Conservation (phyloP, 2,797 vertebrate species). For the Anabas testudineus region DNA sequence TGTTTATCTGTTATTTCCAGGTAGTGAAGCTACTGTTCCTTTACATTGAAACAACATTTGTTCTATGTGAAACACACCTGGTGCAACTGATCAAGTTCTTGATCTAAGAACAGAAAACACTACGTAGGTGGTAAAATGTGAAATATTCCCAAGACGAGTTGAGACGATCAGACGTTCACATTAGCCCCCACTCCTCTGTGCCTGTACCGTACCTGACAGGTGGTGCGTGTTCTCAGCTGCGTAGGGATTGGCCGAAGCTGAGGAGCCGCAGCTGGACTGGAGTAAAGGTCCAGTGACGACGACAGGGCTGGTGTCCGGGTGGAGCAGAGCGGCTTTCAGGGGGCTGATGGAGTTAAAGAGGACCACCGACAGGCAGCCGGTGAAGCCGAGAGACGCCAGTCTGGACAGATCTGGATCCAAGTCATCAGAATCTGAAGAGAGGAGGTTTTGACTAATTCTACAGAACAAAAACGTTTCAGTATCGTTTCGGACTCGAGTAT, state of each 20-base stretch:
- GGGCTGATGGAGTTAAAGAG: slow-evolving; percentile 91
- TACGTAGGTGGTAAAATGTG: too few species aligned
- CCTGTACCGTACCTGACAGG: slow-evolving; percentile 86
- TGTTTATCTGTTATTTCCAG: too few species aligned
- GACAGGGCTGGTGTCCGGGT: slow-evolving; percentile 82
- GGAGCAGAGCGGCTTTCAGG: slow-evolving; percentile 90
- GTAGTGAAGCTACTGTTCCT: too few species aligned
- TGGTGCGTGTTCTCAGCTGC: slow-evolving; percentile 90
- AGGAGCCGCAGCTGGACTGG: slow-evolving; percentile 88
- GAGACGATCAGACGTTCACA: too few species aligned
- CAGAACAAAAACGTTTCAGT: background rate
- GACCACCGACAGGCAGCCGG: slow-evolving; percentile 92
- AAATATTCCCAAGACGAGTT: too few species aligned
- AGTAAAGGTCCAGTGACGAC: slow-evolving; percentile 85
- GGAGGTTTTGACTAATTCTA: background rate
- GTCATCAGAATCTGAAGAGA: slow-evolving; percentile 78
- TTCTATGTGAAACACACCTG: too few species aligned
- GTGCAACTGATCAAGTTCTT: too few species aligned
- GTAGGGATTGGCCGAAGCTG: slow-evolving; percentile 83
- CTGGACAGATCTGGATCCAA: slow-evolving; percentile 89
- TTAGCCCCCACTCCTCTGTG: background rate
- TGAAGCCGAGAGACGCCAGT: slow-evolving; percentile 88
- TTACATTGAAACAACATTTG: too few species aligned
- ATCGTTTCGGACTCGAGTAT: too few species aligned
- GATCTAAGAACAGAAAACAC: too few species aligned